These are phyloP conservation scores for Xyrichtys novacula DNA, from an alignment of 2,797 vertebrate genomes.

Conservation along the genomic window DNA sequence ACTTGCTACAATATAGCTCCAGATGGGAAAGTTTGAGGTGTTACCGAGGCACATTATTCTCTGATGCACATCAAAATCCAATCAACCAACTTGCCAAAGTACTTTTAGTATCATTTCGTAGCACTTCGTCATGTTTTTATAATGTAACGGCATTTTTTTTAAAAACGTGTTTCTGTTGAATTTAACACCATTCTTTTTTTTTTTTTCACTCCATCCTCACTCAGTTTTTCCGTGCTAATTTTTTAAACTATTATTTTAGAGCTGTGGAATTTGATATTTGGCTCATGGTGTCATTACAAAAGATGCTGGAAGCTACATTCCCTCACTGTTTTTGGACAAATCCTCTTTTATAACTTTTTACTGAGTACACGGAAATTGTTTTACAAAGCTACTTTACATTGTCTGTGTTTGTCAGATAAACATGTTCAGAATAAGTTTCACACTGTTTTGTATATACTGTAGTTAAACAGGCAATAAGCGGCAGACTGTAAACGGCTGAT, in stretches of 20 bases:
- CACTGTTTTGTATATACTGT: constrained; percentile 77
- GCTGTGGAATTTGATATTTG: constrained; percentile 67
- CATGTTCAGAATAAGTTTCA: constrained; percentile 50
- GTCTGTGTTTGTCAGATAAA: constrained; percentile 50
- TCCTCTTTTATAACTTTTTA: constrained; percentile 82
- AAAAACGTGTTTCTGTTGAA: constrained; percentile 17
- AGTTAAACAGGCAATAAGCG: constrained; percentile 74
- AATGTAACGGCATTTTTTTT: constrained; percentile 22
- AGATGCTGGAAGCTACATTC: constrained; percentile 69
- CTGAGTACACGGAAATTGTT: constrained; percentile 61
- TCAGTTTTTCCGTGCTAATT: constrained; percentile 34
- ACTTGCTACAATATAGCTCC: constrained; percentile 53
- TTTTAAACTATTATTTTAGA: constrained; percentile 52
- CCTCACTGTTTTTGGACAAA: constrained; percentile 64
- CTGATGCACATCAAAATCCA: constrained; percentile 77
- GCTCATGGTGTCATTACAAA: constrained; percentile 42
- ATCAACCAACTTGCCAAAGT: constrained; percentile 85
- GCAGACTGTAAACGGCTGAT: constrained; percentile 65
- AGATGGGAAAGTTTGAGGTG: constrained; percentile 58
- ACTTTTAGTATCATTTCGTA: constrained; percentile 70
- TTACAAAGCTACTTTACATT: constrained; percentile 58
- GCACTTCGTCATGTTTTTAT: constrained; percentile 54
- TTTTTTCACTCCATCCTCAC: constrained; percentile 29
- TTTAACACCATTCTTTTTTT: constrained; percentile 19
- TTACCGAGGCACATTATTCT: constrained; percentile 80